These are phyloP conservation scores for Centropyge bicolor DNA, from an alignment of 2,797 vertebrate genomes.

Conservation along the genomic window DNA sequence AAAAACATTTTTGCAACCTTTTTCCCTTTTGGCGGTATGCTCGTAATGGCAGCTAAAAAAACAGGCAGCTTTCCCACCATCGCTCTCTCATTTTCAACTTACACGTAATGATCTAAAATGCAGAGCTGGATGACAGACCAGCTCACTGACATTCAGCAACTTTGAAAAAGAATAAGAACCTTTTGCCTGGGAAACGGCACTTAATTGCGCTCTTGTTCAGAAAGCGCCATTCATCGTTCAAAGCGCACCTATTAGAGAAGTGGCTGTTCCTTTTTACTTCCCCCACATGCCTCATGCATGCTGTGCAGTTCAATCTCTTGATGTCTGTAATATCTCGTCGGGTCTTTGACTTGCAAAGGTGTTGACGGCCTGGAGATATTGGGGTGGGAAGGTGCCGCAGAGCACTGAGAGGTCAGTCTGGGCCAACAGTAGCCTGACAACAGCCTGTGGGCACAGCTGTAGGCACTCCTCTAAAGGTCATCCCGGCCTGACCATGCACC, in stretches of 20 bases:
- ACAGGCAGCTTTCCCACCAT: slow-evolving; percentile 7
- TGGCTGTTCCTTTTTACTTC: slow-evolving; percentile 18
- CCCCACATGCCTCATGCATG: slow-evolving; percentile 16
- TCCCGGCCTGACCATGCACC: slow-evolving; percentile 49
- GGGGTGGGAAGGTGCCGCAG: slow-evolving; percentile 56
- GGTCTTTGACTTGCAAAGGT: slow-evolving; percentile 58
- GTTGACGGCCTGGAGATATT: slow-evolving; percentile 58
- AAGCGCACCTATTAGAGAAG: slow-evolving; percentile 18
- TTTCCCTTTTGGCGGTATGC: slow-evolving; percentile 7
- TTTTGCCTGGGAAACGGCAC: slow-evolving; percentile 50
- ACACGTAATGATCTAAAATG: slow-evolving; percentile 37
- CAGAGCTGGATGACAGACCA: slow-evolving; percentile 19
- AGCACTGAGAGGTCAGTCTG: slow-evolving; percentile 61
- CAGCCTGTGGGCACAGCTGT: slow-evolving; percentile 75
- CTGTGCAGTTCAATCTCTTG: slow-evolving; percentile 45
- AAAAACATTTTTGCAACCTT: slow-evolving; percentile 14
- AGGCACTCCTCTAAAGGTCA: slow-evolving; percentile 76
- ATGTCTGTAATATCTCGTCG: slow-evolving; percentile 37
- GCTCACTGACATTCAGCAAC: slow-evolving; percentile 36
- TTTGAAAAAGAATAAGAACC: slow-evolving; percentile 49
- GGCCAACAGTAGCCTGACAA: slow-evolving; percentile 67
- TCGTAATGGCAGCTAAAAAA: slow-evolving; percentile 30
- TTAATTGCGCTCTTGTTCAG: slow-evolving; percentile 51
- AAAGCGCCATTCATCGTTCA: slow-evolving; percentile 30
- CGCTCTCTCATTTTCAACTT: slow-evolving; percentile 15